A percentile compares a stretch with the other conserved stretches of the same genome.
Evolutionary conservation across 2,797 vertebrate species (phyloP).

Genomic region (Adelosebastes latens): DNA sequence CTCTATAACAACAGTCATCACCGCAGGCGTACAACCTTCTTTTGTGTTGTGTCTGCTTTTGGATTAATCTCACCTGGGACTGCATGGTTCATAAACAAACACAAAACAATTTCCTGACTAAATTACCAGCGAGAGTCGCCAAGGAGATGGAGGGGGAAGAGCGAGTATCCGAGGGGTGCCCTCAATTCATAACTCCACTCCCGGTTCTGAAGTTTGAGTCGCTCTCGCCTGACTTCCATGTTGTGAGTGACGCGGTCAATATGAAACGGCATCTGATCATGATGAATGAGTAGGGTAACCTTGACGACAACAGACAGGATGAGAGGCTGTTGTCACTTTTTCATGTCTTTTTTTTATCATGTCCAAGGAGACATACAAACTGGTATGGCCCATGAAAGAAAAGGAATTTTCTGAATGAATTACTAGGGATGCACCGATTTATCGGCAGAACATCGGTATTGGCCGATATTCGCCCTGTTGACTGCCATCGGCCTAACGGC

Average conservation of each 20-base stretch:
- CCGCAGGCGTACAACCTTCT: slow-evolving; percentile 38
- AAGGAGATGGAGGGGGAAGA: slow-evolving; percentile 45
- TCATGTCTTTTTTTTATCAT: background rate
- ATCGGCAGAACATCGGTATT: too few relatives aligned
- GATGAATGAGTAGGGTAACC: slow-evolving; percentile 17
- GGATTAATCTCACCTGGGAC: slow-evolving; percentile 73
- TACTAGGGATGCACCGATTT: too few relatives aligned
- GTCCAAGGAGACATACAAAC: background rate
- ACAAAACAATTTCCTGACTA: slow-evolving; percentile 74
- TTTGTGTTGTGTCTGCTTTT: slow-evolving; percentile 44
- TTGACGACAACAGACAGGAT: slow-evolving; percentile 20
- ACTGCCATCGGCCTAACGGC: too few relatives aligned
- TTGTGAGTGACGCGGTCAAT: slow-evolving; percentile 16
- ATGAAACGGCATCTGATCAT: slow-evolving; percentile 4
- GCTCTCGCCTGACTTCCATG: slow-evolving; percentile 29
- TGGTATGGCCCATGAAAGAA: background rate
- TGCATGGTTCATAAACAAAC: slow-evolving; percentile 74
- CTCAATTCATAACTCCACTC: slow-evolving; percentile 43
- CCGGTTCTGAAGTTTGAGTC: slow-evolving; percentile 22
- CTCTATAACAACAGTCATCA: slow-evolving; percentile 28
- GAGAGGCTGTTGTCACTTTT: background rate
- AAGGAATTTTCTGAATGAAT: background rate
- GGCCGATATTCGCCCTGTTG: too few relatives aligned
- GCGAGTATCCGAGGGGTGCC: background rate
- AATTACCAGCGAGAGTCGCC: slow-evolving; percentile 58